phyloP scores from a whole-genome alignment of 1,140 invertebrate species.

The Neodiprion lecontei region DNA sequence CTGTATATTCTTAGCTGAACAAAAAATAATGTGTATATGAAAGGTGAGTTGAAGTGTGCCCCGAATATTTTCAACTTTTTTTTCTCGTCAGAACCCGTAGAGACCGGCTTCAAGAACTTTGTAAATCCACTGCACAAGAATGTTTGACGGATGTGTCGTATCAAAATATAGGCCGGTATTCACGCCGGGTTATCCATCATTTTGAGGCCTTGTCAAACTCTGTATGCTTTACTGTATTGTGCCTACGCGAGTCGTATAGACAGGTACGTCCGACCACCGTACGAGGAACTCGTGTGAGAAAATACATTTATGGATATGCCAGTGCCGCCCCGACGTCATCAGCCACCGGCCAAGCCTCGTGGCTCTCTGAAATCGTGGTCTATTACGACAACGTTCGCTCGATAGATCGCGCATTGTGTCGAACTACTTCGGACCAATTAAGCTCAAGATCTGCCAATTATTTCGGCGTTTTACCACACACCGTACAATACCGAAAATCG shows the following conservation, averaged over 20 bases:
- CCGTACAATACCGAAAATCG: background rate
- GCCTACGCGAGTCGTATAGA: background rate
- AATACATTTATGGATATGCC: conserved; percentile 2
- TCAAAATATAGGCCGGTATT: background rate
- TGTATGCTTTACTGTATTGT: conserved; percentile 2
- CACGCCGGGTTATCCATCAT: conserved; percentile 4
- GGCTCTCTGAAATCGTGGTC: background rate
- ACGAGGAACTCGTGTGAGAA: background rate
- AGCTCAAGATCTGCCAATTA: background rate
- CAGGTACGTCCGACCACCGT: background rate
- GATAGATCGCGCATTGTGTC: background rate
- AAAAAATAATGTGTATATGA: too few relatives aligned
- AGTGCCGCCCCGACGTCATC: background rate
- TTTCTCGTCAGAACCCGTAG: too few relatives aligned
- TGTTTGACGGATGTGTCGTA: background rate
- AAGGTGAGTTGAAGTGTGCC: too few relatives aligned
- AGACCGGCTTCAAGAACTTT: background rate
- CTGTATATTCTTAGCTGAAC: too few relatives aligned
- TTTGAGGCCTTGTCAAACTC: conserved; percentile 2
- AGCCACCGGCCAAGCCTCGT: background rate
- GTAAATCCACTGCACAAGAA: background rate
- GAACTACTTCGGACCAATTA: background rate
- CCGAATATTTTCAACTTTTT: too few relatives aligned
- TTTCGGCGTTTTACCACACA: background rate
- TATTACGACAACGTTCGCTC: background rate